phyloP scores from a whole-genome alignment of 92 coral and sea anemone genomes.

The Diadumene lineata region DNA sequence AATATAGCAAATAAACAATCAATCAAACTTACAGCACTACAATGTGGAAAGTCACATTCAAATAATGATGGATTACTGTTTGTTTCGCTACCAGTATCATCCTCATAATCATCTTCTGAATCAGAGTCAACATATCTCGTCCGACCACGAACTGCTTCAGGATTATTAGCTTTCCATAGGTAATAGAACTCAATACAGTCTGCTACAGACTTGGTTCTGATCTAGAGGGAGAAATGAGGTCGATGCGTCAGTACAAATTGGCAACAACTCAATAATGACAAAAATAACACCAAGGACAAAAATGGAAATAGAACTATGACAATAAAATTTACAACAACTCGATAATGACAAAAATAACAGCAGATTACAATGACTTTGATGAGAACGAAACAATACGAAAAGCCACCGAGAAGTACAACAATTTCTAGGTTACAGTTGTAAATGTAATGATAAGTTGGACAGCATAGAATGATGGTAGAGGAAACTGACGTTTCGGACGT shows the following conservation, averaged over 20 bases:
- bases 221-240: constrained; percentile 31
- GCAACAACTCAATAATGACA: neutral
- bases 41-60: constrained; percentile 97
- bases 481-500: no score
- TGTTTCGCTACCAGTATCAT: constrained; percentile 88
- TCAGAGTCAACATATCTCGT: constrained; percentile 89
- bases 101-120: constrained; percentile 80
- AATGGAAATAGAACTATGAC: no score
- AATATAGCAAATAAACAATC: no score
- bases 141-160: constrained; percentile 93
- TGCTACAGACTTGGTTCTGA: constrained; percentile 77
- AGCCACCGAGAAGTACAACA: no score
- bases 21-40: constrained; percentile 84
- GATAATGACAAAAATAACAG: no score
- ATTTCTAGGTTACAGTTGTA: no score
- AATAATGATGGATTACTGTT: constrained; percentile 87
- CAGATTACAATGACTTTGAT: no score
- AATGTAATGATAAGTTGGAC: no score
- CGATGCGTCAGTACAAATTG: neutral
- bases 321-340: no score
- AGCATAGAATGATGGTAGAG: no score
- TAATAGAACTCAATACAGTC: constrained; percentile 96
- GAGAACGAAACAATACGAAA: no score
- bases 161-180: constrained; percentile 94
- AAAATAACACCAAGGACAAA: no score